phyloP scores from a whole-genome alignment of 2,113 vertebrate genomes.

The Anguilla japonica region DNA sequence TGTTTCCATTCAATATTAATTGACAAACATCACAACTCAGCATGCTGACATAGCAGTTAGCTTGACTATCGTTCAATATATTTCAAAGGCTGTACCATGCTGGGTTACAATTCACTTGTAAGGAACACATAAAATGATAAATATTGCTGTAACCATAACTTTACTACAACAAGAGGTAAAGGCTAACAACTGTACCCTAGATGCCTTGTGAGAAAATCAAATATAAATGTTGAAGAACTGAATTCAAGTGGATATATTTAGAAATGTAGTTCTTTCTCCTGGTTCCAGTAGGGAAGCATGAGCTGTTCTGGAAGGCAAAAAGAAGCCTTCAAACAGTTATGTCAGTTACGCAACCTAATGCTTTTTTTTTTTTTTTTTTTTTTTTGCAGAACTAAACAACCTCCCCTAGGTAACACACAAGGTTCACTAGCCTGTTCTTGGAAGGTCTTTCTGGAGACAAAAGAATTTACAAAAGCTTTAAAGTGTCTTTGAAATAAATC shows the following conservation, averaged over 20 bases:
- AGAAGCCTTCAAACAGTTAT: background rate
- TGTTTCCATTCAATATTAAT: background rate
- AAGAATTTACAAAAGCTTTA: background rate
- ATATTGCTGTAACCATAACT: background rate
- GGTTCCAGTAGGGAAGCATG: background rate
- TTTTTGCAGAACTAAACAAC: background rate
- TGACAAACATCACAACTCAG: background rate
- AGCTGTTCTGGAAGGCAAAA: background rate
- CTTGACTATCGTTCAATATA: background rate
- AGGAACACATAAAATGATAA: background rate
- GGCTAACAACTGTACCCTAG: background rate
- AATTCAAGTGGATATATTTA: background rate
- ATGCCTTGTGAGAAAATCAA: background rate
- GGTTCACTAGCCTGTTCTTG: background rate
- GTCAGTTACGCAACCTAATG: background rate
- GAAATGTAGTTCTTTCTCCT: background rate
- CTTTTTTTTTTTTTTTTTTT: background rate
- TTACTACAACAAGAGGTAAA: background rate
- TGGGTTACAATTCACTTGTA: background rate
- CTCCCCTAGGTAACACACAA: background rate
- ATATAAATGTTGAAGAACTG: background rate
- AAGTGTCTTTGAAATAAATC: background rate
- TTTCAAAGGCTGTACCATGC: background rate
- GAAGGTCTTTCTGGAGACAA: background rate
- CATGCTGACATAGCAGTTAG: background rate